Evolutionary conservation across 2,113 vertebrate species (phyloP).

Genomic region (Phoenicopterus ruber): DNA sequence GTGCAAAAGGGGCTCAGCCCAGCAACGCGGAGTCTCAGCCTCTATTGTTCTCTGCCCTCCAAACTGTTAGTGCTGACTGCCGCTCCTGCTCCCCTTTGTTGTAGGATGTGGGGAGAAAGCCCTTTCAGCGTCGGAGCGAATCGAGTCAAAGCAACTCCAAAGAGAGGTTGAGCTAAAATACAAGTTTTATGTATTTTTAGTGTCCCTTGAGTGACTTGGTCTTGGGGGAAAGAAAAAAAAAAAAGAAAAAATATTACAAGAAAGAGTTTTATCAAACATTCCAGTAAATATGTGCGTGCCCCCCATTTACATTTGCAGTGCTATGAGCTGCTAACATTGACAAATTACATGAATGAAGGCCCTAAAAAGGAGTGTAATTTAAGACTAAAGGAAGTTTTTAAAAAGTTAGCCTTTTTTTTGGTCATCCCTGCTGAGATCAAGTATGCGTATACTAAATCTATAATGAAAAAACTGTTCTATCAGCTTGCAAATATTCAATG

Average conservation of each 20-base stretch:
- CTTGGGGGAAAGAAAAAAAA: background rate
- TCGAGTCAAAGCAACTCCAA: background rate
- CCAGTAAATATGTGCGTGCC: background rate
- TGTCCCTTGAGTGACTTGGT: background rate
- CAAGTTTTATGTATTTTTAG: background rate
- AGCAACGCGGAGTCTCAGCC: background rate
- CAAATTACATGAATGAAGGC: background rate
- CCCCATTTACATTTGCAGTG: background rate
- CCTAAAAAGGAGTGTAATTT: background rate
- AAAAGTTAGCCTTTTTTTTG: background rate
- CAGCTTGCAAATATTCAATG: background rate
- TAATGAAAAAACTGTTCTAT: background rate
- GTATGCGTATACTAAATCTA: background rate
- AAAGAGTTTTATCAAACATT: background rate
- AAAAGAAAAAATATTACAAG: background rate
- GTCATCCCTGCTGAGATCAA: background rate
- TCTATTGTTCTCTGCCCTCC: conserved; percentile 8
- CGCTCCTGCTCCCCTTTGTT: background rate
- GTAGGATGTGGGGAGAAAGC: background rate
- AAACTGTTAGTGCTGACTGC: background rate
- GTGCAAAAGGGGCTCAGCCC: background rate
- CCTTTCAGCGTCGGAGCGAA: background rate
- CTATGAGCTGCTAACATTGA: background rate
- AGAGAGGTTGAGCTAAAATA: background rate
- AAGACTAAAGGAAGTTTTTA: background rate